Evolutionary conservation across 2,797 vertebrate species (phyloP).

Genomic region (Triplophysa yarkandensis): DNA sequence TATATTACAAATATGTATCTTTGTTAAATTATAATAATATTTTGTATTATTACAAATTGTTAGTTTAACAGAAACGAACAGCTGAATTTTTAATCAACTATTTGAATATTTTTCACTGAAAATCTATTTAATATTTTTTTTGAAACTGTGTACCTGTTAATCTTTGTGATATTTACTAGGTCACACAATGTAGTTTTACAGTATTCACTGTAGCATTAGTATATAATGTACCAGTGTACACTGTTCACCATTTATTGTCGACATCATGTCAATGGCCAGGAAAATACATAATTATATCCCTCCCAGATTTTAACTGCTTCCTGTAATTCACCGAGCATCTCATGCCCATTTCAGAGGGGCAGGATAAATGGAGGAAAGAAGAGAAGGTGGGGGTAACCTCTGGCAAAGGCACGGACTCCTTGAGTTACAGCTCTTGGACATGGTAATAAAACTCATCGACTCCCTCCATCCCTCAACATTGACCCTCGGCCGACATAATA

Average conservation of each 20-base stretch:
- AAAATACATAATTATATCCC: not conserved
- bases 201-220: too few species aligned
- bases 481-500: slow-evolving; percentile 62
- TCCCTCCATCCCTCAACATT: slow-evolving; percentile 41
- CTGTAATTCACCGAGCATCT: not conserved
- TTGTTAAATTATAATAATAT: too few species aligned
- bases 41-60: too few species aligned
- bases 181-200: too few species aligned
- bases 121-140: too few species aligned
- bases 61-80: too few species aligned
- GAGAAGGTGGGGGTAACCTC: slow-evolving; percentile 9
- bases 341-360: not conserved
- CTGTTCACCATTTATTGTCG: not conserved
- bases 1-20: too few species aligned
- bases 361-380: not conserved
- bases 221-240: too few species aligned
- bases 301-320: not conserved
- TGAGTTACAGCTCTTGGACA: slow-evolving; percentile 31
- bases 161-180: too few species aligned
- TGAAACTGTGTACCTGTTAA: too few species aligned
- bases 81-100: too few species aligned
- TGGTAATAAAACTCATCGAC: slow-evolving; percentile 32
- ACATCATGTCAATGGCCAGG: not conserved
- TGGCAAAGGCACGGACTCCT: slow-evolving; percentile 11
- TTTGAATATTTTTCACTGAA: too few species aligned